Conservation (phyloP, 2,888 invertebrate species). For the Tenthredo notha region DNA sequence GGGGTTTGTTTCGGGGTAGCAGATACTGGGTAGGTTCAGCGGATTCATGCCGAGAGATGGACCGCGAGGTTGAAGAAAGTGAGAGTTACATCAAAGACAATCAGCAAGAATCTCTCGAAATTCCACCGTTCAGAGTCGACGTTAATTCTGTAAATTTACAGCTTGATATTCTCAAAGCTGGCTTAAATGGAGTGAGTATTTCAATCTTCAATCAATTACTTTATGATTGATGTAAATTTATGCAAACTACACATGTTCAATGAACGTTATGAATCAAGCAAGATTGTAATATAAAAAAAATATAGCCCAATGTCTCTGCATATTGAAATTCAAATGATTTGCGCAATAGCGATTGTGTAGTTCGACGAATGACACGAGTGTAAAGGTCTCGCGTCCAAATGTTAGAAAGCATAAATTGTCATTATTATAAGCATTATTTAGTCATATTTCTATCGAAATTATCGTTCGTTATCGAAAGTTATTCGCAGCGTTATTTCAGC, state of each 20-base stretch:
- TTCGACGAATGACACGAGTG: neutral
- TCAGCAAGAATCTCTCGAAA: constrained; percentile 24
- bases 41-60: constrained; percentile 68
- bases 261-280: neutral
- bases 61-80: constrained; percentile 57
- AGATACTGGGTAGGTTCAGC: constrained; percentile 67
- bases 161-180: constrained; percentile 60
- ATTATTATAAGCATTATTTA: neutral
- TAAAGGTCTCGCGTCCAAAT: neutral
- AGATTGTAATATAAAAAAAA: neutral
- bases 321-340: constrained; percentile 18
- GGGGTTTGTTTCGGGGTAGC: constrained; percentile 67
- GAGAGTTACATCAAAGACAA: constrained; percentile 42
- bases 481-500: neutral
- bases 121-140: constrained; percentile 66
- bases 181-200: constrained; percentile 63
- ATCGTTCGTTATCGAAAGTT: neutral
- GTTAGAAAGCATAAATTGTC: neutral
- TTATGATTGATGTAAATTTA: neutral
- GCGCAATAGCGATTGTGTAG: neutral
- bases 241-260: neutral
- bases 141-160: constrained; percentile 64
- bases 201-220: neutral
- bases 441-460: constrained; percentile 3
- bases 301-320: neutral